Conservation (phyloP, 1,140 invertebrate genomes). For the Meloidogyne floridensis region DNA sequence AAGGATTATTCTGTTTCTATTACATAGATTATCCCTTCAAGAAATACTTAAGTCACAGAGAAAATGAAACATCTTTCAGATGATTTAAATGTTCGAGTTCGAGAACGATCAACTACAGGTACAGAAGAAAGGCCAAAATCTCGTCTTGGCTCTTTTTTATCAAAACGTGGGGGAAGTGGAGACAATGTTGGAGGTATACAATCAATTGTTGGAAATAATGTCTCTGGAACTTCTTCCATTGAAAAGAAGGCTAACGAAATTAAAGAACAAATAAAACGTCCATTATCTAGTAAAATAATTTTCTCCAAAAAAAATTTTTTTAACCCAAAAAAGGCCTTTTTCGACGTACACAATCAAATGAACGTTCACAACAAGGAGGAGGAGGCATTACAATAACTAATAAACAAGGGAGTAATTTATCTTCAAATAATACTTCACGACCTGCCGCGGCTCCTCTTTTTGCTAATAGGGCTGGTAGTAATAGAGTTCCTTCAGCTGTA, state of each 20-base stretch:
- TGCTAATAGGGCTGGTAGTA: background rate
- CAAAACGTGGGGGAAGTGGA: conserved; percentile 10
- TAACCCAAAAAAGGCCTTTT: conserved; percentile 20
- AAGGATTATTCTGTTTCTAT: too few species aligned
- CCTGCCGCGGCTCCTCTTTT: background rate
- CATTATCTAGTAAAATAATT: conserved; percentile 30
- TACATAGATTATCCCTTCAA: too few species aligned
- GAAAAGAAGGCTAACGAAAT: conserved; percentile 31
- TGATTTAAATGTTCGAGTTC: conserved; percentile 34
- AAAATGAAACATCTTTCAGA: background rate
- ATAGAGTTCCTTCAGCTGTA: background rate
- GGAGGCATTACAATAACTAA: background rate
- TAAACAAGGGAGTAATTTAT: background rate
- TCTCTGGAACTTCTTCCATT: conserved; percentile 10
- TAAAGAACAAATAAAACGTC: conserved; percentile 28
- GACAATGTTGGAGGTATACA: background rate
- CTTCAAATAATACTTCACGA: background rate
- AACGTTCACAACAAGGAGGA: background rate
- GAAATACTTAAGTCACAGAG: too few species aligned
- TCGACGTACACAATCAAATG: conserved; percentile 4
- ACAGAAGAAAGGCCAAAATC: conserved; percentile 25
- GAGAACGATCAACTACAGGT: conserved; percentile 11
- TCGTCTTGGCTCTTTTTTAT: conserved; percentile 26
- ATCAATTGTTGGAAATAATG: conserved; percentile 6
- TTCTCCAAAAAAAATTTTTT: too few species aligned